Evolutionary conservation across 2,888 invertebrate species (phyloP), one percentile per base, ranked within the genome.

Genomic region (Allolobophora icterica): DNA sequence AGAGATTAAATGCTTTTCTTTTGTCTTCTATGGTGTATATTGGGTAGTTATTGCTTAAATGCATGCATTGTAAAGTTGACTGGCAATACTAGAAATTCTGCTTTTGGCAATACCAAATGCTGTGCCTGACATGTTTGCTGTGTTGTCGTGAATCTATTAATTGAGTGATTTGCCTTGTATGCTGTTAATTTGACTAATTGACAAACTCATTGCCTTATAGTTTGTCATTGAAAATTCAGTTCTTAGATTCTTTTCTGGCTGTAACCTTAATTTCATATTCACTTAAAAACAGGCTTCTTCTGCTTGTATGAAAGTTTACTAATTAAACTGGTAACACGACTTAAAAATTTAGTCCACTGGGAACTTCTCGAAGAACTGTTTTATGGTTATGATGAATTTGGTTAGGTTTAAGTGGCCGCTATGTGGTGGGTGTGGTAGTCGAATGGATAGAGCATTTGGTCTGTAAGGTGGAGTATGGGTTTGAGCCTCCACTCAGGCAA

Each of bases 91-190:
- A 71, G 71, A 71, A 71, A 71, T 71, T 71, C 71, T 71, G 71
- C 71, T 71, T n/a, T 87, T 87, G 87, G 87, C 87, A 87, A 87
- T 87, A 87, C 87, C n/a, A 8, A 24, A 35, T 35, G 87, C 87
- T 34, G 87, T 87, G 87, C 87, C 87, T 87, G 35, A 87, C 8
- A 17, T 71, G 30, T 71, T 58, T 58, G 58, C 30, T 71, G 71
- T 71, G 71, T 71, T 71, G 30, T 71, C 1, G 30, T 30, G 30
- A 71, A n/a, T n/a, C n/a, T n/a, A 13, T 71, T n/a, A 71, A 71
- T 71, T 13, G 8, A 71, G 71, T 71, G 71, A 71, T 71, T n/a
- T 71, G 71, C n/a, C 71, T 71, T 71, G 71, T 71, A 71, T n/a
- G n/a, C 30, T 71, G n/a, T 71, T 71, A 30, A 30, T n/a, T 71